These are phyloP conservation scores for Neoascia interrupta DNA, from an alignment of 2,888 invertebrate species.

Conservation along the genomic window DNA sequence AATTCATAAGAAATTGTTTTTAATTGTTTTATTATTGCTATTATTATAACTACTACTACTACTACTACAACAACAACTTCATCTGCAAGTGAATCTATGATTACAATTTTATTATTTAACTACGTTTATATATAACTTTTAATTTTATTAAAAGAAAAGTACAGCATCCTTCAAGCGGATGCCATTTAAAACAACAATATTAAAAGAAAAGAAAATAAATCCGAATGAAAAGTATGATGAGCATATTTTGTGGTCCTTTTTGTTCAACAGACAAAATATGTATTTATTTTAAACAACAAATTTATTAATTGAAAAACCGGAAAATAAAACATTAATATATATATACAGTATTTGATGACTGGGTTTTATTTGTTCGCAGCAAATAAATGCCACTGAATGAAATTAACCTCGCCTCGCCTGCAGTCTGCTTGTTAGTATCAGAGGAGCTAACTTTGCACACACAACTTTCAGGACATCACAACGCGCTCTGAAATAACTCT, in stretches of 20 bases:
- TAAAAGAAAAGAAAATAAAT: slow-evolving; percentile 1
- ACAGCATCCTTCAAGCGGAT: slow-evolving; percentile 34
- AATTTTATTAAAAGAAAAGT: slow-evolving; percentile 40
- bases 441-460: no score
- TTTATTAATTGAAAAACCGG: slow-evolving; percentile 63
- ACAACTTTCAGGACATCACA: no score
- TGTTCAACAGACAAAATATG: slow-evolving; percentile 56
- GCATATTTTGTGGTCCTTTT: slow-evolving; percentile 59
- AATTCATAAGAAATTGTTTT: slow-evolving; percentile 68
- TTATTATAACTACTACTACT: slow-evolving; percentile 47
- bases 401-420: no score
- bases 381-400: no score
- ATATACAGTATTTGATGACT: slow-evolving; percentile 43
- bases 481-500: no score
- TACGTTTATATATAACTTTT: slow-evolving; percentile 52
- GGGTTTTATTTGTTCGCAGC: slow-evolving; percentile 9
- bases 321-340: slow-evolving; percentile 67
- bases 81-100: slow-evolving; percentile 43
- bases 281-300: slow-evolving; percentile 67
- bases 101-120: slow-evolving; percentile 60
- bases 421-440: no score
- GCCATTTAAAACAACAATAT: slow-evolving; percentile 20
- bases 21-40: slow-evolving; percentile 67
- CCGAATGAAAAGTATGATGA: slow-evolving; percentile 43
- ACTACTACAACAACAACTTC: slow-evolving; percentile 23